phyloP scores from a whole-genome alignment of 2,113 vertebrate species.

The Polyodon spathula region DNA sequence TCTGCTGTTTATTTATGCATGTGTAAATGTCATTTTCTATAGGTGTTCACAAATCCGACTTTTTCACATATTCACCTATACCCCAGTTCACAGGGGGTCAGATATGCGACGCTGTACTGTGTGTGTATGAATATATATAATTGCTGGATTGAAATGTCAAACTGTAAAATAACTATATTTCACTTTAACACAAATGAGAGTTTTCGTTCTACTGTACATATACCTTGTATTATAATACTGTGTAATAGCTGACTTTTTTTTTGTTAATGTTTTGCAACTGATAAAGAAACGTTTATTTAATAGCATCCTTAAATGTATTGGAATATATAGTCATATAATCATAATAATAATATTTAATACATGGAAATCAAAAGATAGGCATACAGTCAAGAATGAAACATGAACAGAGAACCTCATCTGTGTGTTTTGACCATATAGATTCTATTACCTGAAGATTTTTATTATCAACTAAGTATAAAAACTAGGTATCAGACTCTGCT shows the following conservation, averaged over 20 bases:
- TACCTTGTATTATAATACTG: no score
- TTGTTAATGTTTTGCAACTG: constrained; percentile 46
- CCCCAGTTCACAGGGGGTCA: no score
- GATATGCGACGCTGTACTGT: no score
- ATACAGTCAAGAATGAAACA: constrained; percentile 30
- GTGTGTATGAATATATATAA: no score
- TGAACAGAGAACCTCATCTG: constrained; percentile 37
- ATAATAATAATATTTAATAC: constrained; percentile 51
- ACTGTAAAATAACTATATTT: no score
- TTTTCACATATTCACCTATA: no score
- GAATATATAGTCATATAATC: constrained; percentile 44
- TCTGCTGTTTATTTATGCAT: no score
- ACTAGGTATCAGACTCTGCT: constrained; percentile 21
- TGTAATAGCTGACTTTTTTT: not conserved
- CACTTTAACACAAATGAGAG: no score
- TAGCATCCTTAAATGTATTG: constrained; percentile 33
- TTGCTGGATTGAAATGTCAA: no score
- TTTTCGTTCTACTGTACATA: no score
- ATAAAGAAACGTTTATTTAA: constrained; percentile 43
- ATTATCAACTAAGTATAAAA: constrained; percentile 29
- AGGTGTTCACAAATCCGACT: no score
- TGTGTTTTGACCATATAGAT: constrained; percentile 35
- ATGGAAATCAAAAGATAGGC: constrained; percentile 48
- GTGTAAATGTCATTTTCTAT: no score
- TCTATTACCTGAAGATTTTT: constrained; percentile 20